These are phyloP conservation scores for Bostrychus sinensis DNA, from an alignment of 2,113 vertebrate species.

Conservation along the genomic window DNA sequence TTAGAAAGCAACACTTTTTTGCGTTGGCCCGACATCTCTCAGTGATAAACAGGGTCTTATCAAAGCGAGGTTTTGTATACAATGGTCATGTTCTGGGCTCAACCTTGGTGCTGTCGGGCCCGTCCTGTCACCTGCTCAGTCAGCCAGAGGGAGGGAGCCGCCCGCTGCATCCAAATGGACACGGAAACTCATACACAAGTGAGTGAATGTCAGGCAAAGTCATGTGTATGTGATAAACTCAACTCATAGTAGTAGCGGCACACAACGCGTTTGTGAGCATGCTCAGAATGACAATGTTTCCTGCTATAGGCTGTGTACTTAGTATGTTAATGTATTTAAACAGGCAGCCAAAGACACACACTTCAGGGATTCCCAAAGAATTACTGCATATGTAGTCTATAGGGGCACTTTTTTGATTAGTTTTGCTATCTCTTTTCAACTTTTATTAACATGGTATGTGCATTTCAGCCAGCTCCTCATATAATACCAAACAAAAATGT, in stretches of 20 bases:
- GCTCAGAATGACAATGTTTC: not conserved
- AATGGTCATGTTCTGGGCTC: slow-evolving; percentile 56
- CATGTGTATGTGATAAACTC: slow-evolving; percentile 10
- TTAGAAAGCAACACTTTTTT: not conserved
- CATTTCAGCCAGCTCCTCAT: no score
- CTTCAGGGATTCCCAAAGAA: no score
- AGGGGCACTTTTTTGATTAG: no score
- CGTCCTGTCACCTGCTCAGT: slow-evolving; percentile 61
- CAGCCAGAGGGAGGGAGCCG: slow-evolving; percentile 39
- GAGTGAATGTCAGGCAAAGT: slow-evolving; percentile 40
- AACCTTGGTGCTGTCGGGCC: slow-evolving; percentile 69
- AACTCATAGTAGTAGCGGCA: not conserved
- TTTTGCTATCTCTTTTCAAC: no score
- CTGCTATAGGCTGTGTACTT: not conserved
- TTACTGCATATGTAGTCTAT: no score
- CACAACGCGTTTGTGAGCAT: not conserved
- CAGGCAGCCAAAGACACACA: not conserved
- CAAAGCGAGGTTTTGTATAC: slow-evolving; percentile 50
- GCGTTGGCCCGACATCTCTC: not conserved
- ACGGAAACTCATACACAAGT: slow-evolving; percentile 8
- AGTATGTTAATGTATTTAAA: not conserved
- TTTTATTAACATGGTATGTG: no score
- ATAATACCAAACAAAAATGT: no score
- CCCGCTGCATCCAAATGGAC: slow-evolving; percentile 48
- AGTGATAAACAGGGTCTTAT: slow-evolving; percentile 44